Conservation (phyloP, 2,797 vertebrate genomes). For the Hyperoplus lanceolatus region DNA sequence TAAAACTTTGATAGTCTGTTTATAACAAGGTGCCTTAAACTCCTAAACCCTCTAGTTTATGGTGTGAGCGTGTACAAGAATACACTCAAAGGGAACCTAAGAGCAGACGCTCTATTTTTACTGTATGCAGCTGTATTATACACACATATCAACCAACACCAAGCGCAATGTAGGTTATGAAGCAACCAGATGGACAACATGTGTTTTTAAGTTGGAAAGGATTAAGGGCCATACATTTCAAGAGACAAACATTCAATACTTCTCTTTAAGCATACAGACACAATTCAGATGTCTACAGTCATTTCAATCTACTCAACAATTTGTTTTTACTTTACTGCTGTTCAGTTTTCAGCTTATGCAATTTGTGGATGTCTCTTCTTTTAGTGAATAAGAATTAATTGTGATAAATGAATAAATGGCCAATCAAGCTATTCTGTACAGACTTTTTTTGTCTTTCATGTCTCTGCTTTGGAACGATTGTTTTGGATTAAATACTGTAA, state of each 20-base stretch:
- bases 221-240: constrained; percentile 44
- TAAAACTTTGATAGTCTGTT: neutral
- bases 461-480: neutral
- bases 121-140: constrained; percentile 59
- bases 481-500: neutral
- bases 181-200: constrained; percentile 39
- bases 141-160: constrained; percentile 31
- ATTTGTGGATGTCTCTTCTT: neutral
- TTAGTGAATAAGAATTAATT: neutral
- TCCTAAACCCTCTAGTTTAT: constrained; percentile 3
- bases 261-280: constrained; percentile 11
- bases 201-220: constrained; percentile 47
- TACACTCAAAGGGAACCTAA: constrained; percentile 10
- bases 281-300: constrained; percentile 12
- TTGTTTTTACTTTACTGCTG: neutral
- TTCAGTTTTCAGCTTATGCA: neutral
- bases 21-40: constrained; percentile 1
- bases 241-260: constrained; percentile 22
- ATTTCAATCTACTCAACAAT: no score
- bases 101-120: constrained; percentile 19
- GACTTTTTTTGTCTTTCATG: neutral
- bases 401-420: neutral
- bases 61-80: constrained; percentile 2
- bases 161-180: constrained; percentile 43
- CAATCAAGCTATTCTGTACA: neutral